These are phyloP conservation scores for Trichonephila clavata DNA, from an alignment of 1,140 invertebrate species.

Conservation along the genomic window DNA sequence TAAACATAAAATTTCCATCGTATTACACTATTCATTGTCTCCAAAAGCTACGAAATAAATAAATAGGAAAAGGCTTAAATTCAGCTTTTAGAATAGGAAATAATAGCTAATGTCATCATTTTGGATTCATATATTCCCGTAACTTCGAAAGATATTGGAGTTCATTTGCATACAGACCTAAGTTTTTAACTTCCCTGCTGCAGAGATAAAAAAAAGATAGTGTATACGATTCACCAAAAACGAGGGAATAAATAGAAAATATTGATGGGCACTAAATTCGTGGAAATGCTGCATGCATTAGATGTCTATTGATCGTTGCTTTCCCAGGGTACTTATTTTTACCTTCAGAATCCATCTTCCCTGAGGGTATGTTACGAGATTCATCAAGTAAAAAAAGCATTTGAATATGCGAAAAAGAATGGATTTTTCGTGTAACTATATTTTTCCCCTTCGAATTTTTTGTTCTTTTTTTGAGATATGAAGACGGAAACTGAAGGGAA, in stretches of 20 bases:
- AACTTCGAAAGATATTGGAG: neutral
- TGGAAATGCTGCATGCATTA: neutral
- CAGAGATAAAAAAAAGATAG: neutral
- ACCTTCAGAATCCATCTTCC: neutral
- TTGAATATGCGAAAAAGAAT: constrained; percentile 19
- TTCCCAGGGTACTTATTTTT: neutral
- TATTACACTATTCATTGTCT: neutral
- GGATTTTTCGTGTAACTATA: neutral
- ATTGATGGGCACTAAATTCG: constrained; percentile 34
- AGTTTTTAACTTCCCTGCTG: neutral
- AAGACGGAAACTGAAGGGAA: neutral
- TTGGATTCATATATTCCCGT: neutral
- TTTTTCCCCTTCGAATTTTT: neutral
- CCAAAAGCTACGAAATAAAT: neutral
- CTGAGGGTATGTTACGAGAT: neutral
- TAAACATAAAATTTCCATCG: too few species aligned
- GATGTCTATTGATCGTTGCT: constrained; percentile 17
- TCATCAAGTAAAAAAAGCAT: neutral
- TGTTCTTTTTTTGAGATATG: neutral
- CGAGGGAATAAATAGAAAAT: constrained; percentile 25
- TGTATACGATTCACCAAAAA: neutral
- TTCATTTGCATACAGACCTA: constrained; percentile 24
- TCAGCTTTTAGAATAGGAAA: neutral
- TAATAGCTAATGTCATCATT: neutral
- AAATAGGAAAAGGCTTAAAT: neutral